These are phyloP conservation scores for Tarsius wallacei DNA, from an alignment of 2,797 vertebrate species.

Conservation along the genomic window DNA sequence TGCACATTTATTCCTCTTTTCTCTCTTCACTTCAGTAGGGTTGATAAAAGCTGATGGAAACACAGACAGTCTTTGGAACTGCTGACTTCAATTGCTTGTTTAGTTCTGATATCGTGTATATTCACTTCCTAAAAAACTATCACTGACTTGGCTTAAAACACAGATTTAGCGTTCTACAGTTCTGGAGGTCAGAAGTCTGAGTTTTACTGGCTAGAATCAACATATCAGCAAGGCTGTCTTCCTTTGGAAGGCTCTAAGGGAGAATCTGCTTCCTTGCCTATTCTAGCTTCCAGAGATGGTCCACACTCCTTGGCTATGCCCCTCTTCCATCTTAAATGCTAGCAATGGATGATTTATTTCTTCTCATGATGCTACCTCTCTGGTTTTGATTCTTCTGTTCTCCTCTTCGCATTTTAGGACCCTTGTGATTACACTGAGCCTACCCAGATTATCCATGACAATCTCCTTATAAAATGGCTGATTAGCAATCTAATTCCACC, in stretches of 20 bases:
- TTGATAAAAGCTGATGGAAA: background rate
- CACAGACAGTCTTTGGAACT: background rate
- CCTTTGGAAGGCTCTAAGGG: background rate
- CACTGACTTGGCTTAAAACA: background rate
- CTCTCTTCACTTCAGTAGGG: background rate
- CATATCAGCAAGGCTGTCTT: background rate
- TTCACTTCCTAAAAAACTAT: background rate
- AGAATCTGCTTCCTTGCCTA: background rate
- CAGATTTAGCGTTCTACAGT: background rate
- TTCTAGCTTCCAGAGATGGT: background rate
- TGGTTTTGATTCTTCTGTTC: background rate
- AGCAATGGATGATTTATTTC: background rate
- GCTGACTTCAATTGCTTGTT: background rate
- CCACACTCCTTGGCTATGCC: background rate
- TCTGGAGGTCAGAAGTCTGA: background rate
- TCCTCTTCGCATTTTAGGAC: background rate
- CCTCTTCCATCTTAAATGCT: background rate
- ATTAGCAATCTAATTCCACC: slow-evolving; percentile 9
- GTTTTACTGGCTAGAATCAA: background rate
- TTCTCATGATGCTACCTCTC: background rate
- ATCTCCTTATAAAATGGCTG: background rate
- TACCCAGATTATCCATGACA: background rate
- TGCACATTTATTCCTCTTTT: background rate
- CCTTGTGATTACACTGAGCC: background rate
- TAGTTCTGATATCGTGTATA: background rate